These are phyloP conservation scores for Porites evermanni DNA, from an alignment of 92 coral and sea anemone species.

Conservation along the genomic window DNA sequence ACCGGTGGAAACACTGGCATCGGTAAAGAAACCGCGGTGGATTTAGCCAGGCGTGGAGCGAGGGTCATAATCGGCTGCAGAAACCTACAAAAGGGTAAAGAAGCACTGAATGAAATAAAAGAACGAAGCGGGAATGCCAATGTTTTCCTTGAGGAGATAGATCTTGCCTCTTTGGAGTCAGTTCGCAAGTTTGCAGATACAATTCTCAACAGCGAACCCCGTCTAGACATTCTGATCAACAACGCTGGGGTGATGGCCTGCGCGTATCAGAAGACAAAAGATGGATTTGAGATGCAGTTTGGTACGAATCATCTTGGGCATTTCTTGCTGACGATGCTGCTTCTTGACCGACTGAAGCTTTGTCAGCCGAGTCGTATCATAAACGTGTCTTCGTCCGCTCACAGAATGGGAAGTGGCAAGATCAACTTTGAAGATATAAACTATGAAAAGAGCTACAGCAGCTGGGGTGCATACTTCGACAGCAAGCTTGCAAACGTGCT, in stretches of 20 bases:
- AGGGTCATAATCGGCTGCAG: constrained; percentile 86
- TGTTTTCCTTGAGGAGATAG: constrained; percentile 76
- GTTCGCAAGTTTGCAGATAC: constrained; percentile 80
- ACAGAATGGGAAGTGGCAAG: constrained; percentile 38
- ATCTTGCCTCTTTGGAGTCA: constrained; percentile 85
- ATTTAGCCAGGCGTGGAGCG: constrained; percentile 88
- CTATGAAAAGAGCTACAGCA: constrained; percentile 64
- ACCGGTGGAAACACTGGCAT: constrained; percentile 92
- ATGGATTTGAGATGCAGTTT: constrained; percentile 90
- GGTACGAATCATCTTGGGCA: constrained; percentile 95
- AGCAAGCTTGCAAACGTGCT: constrained; percentile 90
- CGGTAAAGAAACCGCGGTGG: constrained; percentile 89
- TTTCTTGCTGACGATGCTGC: constrained; percentile 83
- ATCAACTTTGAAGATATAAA: constrained; percentile 79
- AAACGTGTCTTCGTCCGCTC: constrained; percentile 71
- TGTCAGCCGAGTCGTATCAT: constrained; percentile 82
- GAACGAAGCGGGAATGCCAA: constrained; percentile 61
- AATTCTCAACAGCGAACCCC: constrained; percentile 77
- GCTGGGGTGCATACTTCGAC: constrained; percentile 66
- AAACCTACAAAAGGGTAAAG: constrained; percentile 63
- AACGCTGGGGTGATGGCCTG: constrained; percentile 90
- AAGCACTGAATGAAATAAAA: constrained; percentile 73
- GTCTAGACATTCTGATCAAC: constrained; percentile 83
- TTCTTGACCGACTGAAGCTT: constrained; percentile 73
- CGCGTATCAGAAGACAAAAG: constrained; percentile 69